A percentile compares a stretch with the other conserved stretches of the same genome.
These are phyloP conservation scores for Heliothis subflexa DNA, from an alignment of 1,140 invertebrate genomes.

Conservation along the genomic window DNA sequence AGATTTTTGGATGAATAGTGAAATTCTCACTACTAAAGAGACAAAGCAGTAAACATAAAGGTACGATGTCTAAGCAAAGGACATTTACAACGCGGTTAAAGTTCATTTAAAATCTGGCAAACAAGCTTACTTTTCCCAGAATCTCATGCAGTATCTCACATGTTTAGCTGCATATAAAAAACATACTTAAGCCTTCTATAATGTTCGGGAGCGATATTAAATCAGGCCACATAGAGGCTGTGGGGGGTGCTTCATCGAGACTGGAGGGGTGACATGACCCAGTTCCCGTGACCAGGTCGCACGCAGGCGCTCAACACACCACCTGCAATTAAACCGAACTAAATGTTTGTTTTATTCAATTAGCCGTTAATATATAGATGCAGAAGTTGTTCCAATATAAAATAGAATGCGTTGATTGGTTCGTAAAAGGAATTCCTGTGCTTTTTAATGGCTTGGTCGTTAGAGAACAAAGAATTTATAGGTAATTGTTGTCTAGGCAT, in stretches of 20 bases:
- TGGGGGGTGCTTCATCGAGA: conserved; percentile 14
- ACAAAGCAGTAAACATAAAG: no score
- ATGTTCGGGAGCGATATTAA: conserved; percentile 42
- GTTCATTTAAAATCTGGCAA: no score
- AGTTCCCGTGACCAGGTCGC: conserved; percentile 59
- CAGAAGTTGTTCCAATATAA: not conserved
- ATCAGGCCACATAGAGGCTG: conserved; percentile 45
- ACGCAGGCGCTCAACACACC: conserved; percentile 51
- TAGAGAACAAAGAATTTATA: not conserved
- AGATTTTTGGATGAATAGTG: no score
- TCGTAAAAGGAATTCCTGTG: not conserved
- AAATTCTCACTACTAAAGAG: no score
- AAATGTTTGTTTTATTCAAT: conserved; percentile 41
- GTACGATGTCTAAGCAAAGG: no score
- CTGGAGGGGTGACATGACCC: conserved; percentile 50
- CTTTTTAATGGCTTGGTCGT: not conserved
- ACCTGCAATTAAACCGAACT: conserved; percentile 52
- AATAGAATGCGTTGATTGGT: conserved; percentile 13
- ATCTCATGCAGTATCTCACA: not conserved
- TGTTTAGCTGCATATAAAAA: conserved; percentile 1
- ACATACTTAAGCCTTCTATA: conserved; percentile 7
- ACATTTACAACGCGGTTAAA: not conserved
- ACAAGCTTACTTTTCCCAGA: no score
- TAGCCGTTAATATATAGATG: conserved; percentile 1
- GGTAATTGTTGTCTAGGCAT: not conserved